These are phyloP conservation scores for Ostrea edulis DNA, from an alignment of 1,140 invertebrate genomes.

Conservation along the genomic window DNA sequence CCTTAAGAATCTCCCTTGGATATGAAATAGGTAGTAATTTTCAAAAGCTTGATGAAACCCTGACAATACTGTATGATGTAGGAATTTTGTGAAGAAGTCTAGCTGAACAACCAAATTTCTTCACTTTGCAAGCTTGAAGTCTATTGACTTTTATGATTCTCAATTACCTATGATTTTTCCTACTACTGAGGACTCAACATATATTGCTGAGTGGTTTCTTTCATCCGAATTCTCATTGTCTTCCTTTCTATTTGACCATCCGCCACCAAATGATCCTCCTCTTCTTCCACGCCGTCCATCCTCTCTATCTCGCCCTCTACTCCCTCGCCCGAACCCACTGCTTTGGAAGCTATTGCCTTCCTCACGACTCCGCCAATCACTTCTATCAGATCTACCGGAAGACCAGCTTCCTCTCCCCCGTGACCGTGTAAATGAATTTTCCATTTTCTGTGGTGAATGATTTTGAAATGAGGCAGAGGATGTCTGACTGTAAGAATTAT, in stretches of 20 bases:
- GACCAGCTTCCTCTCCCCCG: conserved; percentile 45
- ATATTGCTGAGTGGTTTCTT: conserved; percentile 34
- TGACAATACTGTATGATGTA: too few relatives aligned
- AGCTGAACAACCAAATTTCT: too few relatives aligned
- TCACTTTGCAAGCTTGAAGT: too few relatives aligned
- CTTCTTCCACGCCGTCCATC: conserved; percentile 25
- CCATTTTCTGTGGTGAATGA: conserved; percentile 36
- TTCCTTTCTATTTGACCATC: conserved; percentile 21
- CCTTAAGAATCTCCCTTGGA: too few relatives aligned
- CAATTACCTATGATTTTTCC: conserved; percentile 65
- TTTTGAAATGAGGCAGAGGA: background rate
- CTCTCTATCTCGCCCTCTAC: conserved; percentile 25
- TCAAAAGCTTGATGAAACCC: too few relatives aligned
- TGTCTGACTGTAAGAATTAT: background rate
- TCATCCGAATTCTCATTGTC: background rate
- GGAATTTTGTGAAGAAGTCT: too few relatives aligned
- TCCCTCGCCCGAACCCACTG: conserved; percentile 2
- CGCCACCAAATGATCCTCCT: conserved; percentile 47
- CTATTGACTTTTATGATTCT: too few relatives aligned
- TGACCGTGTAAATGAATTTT: conserved; percentile 33
- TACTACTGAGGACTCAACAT: conserved; percentile 52
- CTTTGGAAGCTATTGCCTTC: background rate
- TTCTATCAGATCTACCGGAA: conserved; percentile 1
- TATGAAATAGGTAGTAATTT: too few relatives aligned
- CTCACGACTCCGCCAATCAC: conserved; percentile 43